phyloP scores from a whole-genome alignment of 1,140 invertebrate genomes.

The Oncopodura yosiiana region DNA sequence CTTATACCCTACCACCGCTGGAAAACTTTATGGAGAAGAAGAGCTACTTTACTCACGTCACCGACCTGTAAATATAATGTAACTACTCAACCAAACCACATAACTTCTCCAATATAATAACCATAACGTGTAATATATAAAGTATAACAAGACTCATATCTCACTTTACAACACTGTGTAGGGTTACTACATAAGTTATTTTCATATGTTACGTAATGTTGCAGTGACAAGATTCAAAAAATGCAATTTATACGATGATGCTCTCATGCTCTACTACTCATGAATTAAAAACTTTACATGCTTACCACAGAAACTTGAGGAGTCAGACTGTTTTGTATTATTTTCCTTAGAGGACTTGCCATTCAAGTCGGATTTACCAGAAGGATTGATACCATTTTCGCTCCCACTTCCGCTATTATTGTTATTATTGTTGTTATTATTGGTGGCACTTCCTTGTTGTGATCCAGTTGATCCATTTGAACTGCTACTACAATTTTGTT shows the following conservation, averaged over 20 bases:
- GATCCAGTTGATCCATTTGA: slow-evolving; percentile 32
- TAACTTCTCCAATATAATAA: too few species aligned
- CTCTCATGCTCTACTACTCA: too few species aligned
- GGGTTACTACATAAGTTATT: too few species aligned
- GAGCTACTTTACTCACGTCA: slow-evolving; percentile 1
- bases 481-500: slow-evolving; percentile 38
- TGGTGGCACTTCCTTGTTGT: slow-evolving; percentile 23
- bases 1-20: neutral
- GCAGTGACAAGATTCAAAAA: too few species aligned
- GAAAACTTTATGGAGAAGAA: too few species aligned
- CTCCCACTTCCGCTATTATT: slow-evolving; percentile 6
- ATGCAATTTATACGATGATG: too few species aligned
- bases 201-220: too few species aligned
- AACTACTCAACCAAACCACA: too few species aligned
- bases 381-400: slow-evolving; percentile 30
- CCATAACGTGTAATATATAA: too few species aligned
- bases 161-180: too few species aligned
- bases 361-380: slow-evolving; percentile 32
- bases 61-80: slow-evolving; percentile 1
- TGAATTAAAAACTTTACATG: too few species aligned
- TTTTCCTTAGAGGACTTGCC: slow-evolving; percentile 32
- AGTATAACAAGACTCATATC: too few species aligned
- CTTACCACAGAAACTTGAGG: slow-evolving; percentile 26
- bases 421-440: slow-evolving; percentile 24
- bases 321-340: slow-evolving; percentile 28